Base-by-base conservation (phyloP, 2,797 vertebrate species). In the Ciconia nigra region DNA sequence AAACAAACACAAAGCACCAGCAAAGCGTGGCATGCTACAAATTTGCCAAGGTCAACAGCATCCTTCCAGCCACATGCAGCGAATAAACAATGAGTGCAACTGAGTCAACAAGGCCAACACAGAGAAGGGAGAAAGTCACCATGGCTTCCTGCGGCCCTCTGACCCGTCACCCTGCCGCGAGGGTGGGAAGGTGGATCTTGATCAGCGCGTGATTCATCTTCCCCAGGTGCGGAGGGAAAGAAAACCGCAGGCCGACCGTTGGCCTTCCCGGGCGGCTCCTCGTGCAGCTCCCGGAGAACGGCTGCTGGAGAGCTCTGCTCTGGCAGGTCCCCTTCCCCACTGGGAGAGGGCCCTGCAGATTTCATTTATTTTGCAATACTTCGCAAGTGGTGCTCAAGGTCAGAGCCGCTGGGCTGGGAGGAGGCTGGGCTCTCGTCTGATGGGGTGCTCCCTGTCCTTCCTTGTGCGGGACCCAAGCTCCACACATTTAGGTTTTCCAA, bases 161-260 rank as follows among this genome's bases (percentile, higher is more conserved):
- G 80, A 80, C 76, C 57, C 44, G 16, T n/a, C 28, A 39, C 37
- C 44, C 46, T 16, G 14, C 71, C 58, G 47, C 7, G 6, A 72
- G n/a, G 26, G 22, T 31, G 39, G 33, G 41, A 73, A 79, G 62
- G 61, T 49, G 58, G 76, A 28, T 54, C 79, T 63, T 70, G 66
- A 31, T 88, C 61, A 63, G 72, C 72, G 31, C 2, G 3, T 25
- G 29, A 33, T 63, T 83, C 22, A 11, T 47, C 29, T 49, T 61
- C 33, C 35, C 22, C 17, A 54, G 31, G 22, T 33, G 59, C 2
- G 4, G 35, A 39, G 29, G 66, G 42, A 2, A 8, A 62, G 70
- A 25, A 69, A 54, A 41, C 61, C 5, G 1, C 0, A 1, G 65
- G 25, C 39, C 0, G 1, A 59, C 33, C 5, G 4, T 24, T 3